Evolutionary conservation across 2,797 vertebrate genomes (phyloP), one percentile per base, ranked within the genome.

Genomic region (Tokudaia tokunoshimensis): DNA sequence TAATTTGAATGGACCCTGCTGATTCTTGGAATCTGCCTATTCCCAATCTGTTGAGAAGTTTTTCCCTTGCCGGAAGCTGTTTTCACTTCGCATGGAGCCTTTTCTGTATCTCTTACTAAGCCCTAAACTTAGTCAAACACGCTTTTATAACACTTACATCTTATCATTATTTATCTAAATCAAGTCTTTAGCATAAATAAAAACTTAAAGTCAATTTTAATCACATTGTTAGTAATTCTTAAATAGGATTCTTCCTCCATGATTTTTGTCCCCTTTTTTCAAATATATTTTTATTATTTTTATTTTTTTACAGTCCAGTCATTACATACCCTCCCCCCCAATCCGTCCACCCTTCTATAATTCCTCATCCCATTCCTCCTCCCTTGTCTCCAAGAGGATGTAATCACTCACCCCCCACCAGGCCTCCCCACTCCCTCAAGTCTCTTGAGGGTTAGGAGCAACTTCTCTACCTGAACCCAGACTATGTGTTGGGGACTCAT

Each of bases 81-180:
- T 93, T 22, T 50, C 3, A 37, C 47, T 55, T 74, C 19, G 67
- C 65, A 67, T 7, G 59, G 29, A 67, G 3, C 0, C 19, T 24
- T 92, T 94, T 31, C 22, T 89, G 24, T 34, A 82, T 74, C n/a
- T 83, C 3, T 75, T 67, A 26, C 22, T 75, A 72, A 92, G 4
- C 8, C 61, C 4, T 37, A 88, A 91, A 47, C 4, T 65, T 22
- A 67, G 80, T 24, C 37, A 94, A 93, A 78, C 37, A 89, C 0
- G 34, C 19, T 20, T 81, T 92, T 86, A 37, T 59, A 78, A 47
- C 89, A 10, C 3, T 26, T 57, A 89, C 17, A 24, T 57, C 81
- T 70, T 85, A 65, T 37, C 59, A 82, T 10, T 76, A 97, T 91
- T 96, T 80, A 20, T 89, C n/a, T 63, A 96, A 87, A 85, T 0